A percentile compares a stretch with the other conserved stretches of the same genome.
Conservation (phyloP, 1,140 invertebrate genomes). For the Ctenoplectra terminalis region DNA sequence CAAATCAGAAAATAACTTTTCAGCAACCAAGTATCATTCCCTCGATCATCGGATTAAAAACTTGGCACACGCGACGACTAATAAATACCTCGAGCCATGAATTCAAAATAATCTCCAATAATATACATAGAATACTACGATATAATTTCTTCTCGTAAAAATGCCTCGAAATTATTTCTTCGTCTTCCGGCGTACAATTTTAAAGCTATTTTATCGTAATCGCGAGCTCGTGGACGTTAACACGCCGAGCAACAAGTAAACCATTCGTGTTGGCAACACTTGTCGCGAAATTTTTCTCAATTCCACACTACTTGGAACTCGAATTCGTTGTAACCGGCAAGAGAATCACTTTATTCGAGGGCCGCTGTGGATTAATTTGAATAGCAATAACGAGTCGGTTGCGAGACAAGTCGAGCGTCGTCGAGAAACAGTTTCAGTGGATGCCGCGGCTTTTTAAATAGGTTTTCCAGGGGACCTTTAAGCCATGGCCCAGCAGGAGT, state of each 20-base stretch:
- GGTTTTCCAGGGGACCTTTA: slow-evolving; percentile 29
- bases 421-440: slow-evolving; percentile 19
- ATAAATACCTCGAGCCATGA: not conserved
- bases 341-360: slow-evolving; percentile 24
- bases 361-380: slow-evolving; percentile 31
- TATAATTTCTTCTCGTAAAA: no score
- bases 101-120: no score
- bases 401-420: slow-evolving; percentile 14
- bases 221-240: not conserved
- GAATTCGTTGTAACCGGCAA: slow-evolving; percentile 9
- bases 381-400: slow-evolving; percentile 41
- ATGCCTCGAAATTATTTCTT: no score
- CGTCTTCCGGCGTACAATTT: no score
- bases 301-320: not conserved
- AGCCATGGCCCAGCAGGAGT: slow-evolving; percentile 45
- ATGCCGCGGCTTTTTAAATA: slow-evolving; percentile 53
- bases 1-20: no score
- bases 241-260: slow-evolving; percentile 38
- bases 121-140: no score
- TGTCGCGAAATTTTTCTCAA: not conserved
- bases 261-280: not conserved
- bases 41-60: not conserved
- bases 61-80: fast-evolving
- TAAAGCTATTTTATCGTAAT: not conserved
- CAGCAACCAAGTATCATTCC: no score